Base-by-base conservation (phyloP, 2,888 invertebrate genomes). In the Drosophila eohydei region DNA sequence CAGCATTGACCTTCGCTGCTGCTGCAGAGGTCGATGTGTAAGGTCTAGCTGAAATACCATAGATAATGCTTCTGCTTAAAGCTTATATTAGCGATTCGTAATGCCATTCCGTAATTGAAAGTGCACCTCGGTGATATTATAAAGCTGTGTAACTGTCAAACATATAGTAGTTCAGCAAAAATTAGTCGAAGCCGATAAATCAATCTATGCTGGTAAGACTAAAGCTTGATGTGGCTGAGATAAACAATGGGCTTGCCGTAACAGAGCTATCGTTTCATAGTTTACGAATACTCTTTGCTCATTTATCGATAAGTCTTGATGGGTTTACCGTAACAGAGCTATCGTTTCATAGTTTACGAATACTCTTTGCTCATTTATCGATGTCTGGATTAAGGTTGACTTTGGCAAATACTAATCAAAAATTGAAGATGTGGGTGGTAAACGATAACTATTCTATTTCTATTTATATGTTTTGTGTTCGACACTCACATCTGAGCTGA, bases 51-150 rank as follows among this genome's bases (percentile, higher is more conserved):
- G 9, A 9, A 52, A 26, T 38, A 12, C n/a, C 38, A 54, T 11
- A 14, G 30, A 30, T 55, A 40, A 41, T 55, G 16, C 26, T 30
- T 30, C 40, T 55, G 16, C 30, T 30, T 40, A 41, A 55, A 41
- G 54, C 30, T 55, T 55, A 43, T 14, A 56, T 56, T 56, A 56
- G 5, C 43, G 32, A 16, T 21, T 21, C 21, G 32, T 21, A 43
- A 32, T 16, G 30, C 16, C 30, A 16, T 32, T 30, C n/a, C 32
- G 21, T 9, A 43, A 28, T 34, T 56, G 9, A 56, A 56, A 32
- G 9, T 43, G 14, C n/a, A 43, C 32, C 21, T 41, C n/a, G 41
- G 30, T 41, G 41, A 16, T 16, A 30, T 41, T 30, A 40, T n/a
- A 11, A 11, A 16, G 28, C 54, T 34, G 4, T 16, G 28, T 16